Base-by-base conservation (phyloP, 37 sponge, comb jelly and placozoan genomes). In the Petrosia ficiformis region DNA sequence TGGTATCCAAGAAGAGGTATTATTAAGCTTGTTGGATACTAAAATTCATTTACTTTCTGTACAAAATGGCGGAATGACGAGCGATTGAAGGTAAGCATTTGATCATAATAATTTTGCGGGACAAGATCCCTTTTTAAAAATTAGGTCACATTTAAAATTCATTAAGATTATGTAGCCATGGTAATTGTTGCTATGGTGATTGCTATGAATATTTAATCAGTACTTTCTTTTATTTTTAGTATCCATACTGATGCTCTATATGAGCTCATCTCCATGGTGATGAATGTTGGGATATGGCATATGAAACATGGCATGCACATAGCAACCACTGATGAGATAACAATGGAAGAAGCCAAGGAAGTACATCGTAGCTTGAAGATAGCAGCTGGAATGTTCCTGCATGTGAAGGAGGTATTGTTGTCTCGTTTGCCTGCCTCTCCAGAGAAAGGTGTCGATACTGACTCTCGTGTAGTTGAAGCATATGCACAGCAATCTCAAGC, bases 241-340 rank as follows among this genome's bases (percentile, higher is more conserved):
- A 73, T 94, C 16, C 94, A 89, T 65, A 68, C 91, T 1, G 94
- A 94, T 74, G 87, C 90, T 28, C 73, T 79, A 71, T 94, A 86
- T 80, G 94, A 94, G 79, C 48, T 94, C 39, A 69, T 90, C 64
- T 86, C 88, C 0, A 59, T 94, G 0, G 74, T 90, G 59, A 88
- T 84, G 80, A 86, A 98, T 72, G 65, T 98, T 39, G 99, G 87
- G 3, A 83, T 98, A 43, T 98, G 99, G 99, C 87, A 95, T 80
- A 90, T 87, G 70, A 98, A 98, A 74, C 92, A 92, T 40, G 96
- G 94, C 29, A 90, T 96, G 26, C 36, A 76, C 37, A 75, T 93
- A 21, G 94, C 99, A 42, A 74, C 82, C 39, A 82, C 74, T 57
- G 95, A 94, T 74, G 82, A 76, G 95, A 94, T 41, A 66, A 82